phyloP scores from a whole-genome alignment of 2,888 invertebrate genomes.

The Tetrapedia diversipes region DNA sequence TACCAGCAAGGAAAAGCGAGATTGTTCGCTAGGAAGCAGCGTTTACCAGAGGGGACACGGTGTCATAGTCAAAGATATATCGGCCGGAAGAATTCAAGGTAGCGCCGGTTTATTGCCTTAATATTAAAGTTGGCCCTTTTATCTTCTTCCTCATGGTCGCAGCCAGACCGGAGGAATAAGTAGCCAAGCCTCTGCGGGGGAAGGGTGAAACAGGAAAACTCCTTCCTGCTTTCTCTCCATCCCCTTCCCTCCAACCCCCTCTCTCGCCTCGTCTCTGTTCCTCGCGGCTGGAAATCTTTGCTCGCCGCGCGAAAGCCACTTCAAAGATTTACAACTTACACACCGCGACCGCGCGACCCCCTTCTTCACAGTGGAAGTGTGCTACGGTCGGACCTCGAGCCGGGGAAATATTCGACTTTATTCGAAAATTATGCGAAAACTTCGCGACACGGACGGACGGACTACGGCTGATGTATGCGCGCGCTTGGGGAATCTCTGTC shows the following conservation, averaged over 20 bases:
- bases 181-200: background rate
- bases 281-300: constrained; percentile 45
- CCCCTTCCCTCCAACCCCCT: background rate
- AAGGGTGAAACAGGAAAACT: background rate
- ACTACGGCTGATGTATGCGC: constrained; percentile 21
- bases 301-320: constrained; percentile 32
- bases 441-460: constrained; percentile 2
- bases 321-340: constrained; percentile 57
- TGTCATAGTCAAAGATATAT: constrained; percentile 55
- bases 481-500: constrained; percentile 36
- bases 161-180: constrained; percentile 21
- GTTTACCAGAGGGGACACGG: constrained; percentile 31
- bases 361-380: constrained; percentile 19
- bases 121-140: constrained; percentile 74
- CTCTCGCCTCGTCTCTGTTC: too few relatives aligned
- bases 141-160: constrained; percentile 47
- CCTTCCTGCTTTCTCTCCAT: background rate
- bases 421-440: constrained; percentile 56
- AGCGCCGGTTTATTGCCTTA: constrained; percentile 73
- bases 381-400: constrained; percentile 21
- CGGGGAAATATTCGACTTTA: constrained; percentile 52
- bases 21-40: constrained; percentile 4
- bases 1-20: background rate
- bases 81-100: constrained; percentile 54
- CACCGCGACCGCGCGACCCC: constrained; percentile 3